Base-by-base conservation (phyloP, 1,140 invertebrate species). In the Ylistrum balloti region DNA sequence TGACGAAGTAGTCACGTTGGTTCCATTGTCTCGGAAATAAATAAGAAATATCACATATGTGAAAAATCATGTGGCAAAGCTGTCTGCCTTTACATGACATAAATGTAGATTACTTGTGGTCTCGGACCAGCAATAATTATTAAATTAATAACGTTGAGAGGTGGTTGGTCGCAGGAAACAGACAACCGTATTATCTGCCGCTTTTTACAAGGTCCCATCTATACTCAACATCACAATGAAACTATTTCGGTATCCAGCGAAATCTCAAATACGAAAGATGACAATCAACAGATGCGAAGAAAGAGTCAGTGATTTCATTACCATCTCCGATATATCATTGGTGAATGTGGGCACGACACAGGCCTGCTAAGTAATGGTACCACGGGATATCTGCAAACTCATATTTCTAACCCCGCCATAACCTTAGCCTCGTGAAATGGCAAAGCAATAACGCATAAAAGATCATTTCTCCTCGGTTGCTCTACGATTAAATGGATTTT, bases 91-190 rank as follows among this genome's bases (percentile, higher is more conserved):
- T 74, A 74, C 22, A 74, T 74, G 56, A 74, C 56, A 74, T 9
- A 74, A 74, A 74, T 74, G 56, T n/a, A 74, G 56, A 74, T 74
- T 74, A 74, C 56, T 74, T 74, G 56, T 74, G n/a, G 56, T 74
- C 56, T 74, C 56, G 56, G 56, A 74, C 56, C 56, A 74, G 56
- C n/a, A 74, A 74, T 74, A 74, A 74, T 74, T 74, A 74, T 74
- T 74, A 74, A 74, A 74, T 74, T 74, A 74, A 74, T 74, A n/a
- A 74, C 5, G 28, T 11, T 74, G 3, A 5, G 56, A 74, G 56
- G 13, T 74, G 22, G 56, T 28, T 74, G 15, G 56, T 74, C 56
- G 22, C 1, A 74, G 22, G n/a, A 74, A 74, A 74, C 56, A 74
- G 22, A 74, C 56, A 74, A 74, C 56, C 56, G 28, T n/a, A 74